phyloP scores from a whole-genome alignment of 1,140 invertebrate genomes.

The Cardiocondyla obscurior region DNA sequence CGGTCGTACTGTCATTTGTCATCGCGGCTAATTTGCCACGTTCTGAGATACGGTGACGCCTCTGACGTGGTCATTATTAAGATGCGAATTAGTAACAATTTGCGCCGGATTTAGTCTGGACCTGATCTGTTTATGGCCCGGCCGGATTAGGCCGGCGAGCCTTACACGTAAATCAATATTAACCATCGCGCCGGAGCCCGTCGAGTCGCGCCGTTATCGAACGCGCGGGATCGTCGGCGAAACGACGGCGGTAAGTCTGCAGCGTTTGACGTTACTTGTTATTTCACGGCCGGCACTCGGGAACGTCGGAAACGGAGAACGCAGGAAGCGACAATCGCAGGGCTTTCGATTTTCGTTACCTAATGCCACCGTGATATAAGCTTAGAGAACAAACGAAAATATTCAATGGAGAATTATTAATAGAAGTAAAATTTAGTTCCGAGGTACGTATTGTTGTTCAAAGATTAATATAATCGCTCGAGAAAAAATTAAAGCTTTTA shows the following conservation, averaged over 20 bases:
- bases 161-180: conserved; percentile 83
- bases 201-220: conserved; percentile 64
- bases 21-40: conserved; percentile 83
- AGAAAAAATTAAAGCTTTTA: too few species aligned
- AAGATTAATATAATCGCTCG: too few species aligned
- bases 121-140: conserved; percentile 84
- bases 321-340: background rate
- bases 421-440: background rate
- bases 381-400: background rate
- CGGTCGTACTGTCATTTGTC: conserved; percentile 81
- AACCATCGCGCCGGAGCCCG: conserved; percentile 67
- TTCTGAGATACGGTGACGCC: conserved; percentile 84
- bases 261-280: background rate
- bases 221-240: conserved; percentile 43
- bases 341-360: background rate
- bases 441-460: background rate
- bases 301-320: background rate
- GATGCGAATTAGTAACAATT: conserved; percentile 85
- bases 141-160: conserved; percentile 80
- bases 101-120: conserved; percentile 83
- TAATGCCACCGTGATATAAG: background rate
- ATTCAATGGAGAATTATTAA: background rate
- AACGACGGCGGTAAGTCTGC: conserved; percentile 56
- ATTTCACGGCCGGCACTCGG: background rate
- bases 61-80: conserved; percentile 84